phyloP scores from a whole-genome alignment of 53 echinoderm and acorn worm species.

The Echinometra lucunter region DNA sequence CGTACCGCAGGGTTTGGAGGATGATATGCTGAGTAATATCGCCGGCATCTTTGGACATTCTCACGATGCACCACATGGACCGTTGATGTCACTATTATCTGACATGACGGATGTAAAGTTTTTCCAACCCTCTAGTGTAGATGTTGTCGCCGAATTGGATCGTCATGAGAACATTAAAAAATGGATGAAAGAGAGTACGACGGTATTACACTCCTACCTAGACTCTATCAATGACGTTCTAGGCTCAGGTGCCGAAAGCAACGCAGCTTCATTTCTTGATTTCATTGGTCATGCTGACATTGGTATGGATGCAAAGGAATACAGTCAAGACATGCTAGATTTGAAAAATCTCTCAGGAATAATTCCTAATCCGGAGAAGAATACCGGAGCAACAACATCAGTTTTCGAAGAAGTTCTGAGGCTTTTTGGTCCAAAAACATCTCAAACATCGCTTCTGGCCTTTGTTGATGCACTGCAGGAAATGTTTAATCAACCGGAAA shows the following conservation, averaged over 20 bases:
- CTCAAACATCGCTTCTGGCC: background rate
- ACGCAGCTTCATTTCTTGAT: background rate
- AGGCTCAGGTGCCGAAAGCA: background rate
- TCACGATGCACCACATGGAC: background rate
- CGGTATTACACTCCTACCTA: conserved; percentile 19
- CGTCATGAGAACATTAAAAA: background rate
- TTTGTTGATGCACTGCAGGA: conserved; percentile 22
- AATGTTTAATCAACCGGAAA: background rate
- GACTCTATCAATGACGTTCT: conserved; percentile 6
- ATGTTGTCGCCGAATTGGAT: background rate
- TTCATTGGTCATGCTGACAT: background rate
- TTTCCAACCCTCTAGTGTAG: background rate
- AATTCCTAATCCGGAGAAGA: background rate
- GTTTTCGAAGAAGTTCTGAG: background rate
- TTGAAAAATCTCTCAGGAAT: background rate
- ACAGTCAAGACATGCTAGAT: background rate
- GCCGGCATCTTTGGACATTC: background rate
- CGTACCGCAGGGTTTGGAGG: background rate
- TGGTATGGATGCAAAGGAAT: background rate
- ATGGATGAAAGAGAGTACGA: conserved; percentile 25
- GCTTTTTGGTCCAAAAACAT: background rate
- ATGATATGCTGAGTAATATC: background rate
- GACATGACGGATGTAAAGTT: background rate
- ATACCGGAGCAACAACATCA: no score
- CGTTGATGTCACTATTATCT: background rate